phyloP scores from a whole-genome alignment of 1,140 invertebrate genomes.

The Leucophenga varia region DNA sequence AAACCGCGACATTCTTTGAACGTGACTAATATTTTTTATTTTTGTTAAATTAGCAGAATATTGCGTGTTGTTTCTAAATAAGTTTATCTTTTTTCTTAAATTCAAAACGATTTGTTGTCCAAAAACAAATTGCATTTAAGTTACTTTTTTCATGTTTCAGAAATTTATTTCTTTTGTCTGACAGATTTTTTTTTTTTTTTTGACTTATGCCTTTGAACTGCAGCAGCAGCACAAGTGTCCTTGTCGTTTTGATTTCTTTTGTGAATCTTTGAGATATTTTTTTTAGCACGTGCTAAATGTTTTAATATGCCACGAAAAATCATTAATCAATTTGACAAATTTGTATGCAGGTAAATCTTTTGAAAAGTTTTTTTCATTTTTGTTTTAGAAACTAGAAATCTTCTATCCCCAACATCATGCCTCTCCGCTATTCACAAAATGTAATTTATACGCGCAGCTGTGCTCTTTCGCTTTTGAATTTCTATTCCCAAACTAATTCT shows the following conservation, averaged over 20 bases:
- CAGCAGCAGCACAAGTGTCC: slow-evolving; percentile 25
- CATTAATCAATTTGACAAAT: slow-evolving; percentile 40
- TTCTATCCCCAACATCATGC: no score
- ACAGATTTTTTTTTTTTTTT: slow-evolving; percentile 2
- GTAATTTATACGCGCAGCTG: no score
- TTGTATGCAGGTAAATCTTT: no score
- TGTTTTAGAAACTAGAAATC: no score
- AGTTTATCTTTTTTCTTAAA: slow-evolving; percentile 21
- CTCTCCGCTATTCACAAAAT: no score
- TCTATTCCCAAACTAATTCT: no score
- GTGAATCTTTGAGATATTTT: no score
- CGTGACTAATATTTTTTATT: slow-evolving; percentile 54
- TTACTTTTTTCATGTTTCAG: slow-evolving; percentile 16
- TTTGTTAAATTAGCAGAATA: slow-evolving; percentile 22
- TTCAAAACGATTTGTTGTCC: slow-evolving; percentile 49
- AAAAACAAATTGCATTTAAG: slow-evolving; percentile 49
- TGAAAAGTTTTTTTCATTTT: no score
- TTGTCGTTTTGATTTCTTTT: slow-evolving; percentile 33
- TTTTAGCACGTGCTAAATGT: slow-evolving; percentile 45
- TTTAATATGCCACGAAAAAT: slow-evolving; percentile 20
- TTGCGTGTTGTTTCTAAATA: slow-evolving; percentile 8
- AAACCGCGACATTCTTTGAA: slow-evolving; percentile 38
- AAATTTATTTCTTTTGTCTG: slow-evolving; percentile 35
- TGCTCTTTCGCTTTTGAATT: no score
- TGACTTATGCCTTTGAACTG: not conserved